Base-by-base conservation (phyloP, 1,140 invertebrate species). In the Trichomalopsis sarcophagae region DNA sequence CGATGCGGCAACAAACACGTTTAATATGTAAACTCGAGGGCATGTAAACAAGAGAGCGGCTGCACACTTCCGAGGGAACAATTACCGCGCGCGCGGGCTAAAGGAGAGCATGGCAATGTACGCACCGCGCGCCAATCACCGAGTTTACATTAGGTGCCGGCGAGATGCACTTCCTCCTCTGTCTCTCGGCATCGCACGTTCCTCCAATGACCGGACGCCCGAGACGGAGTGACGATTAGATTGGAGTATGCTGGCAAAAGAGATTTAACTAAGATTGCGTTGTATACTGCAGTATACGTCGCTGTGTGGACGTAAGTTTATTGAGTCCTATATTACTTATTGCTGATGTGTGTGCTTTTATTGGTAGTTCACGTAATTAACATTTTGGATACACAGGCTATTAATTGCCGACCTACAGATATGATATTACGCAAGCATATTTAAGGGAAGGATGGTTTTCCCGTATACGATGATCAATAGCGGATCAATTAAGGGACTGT, bases 81-180 rank as follows among this genome's bases (percentile, higher is more conserved):
- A 76, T 75, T 5, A 44, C 33, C 30, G 21, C 17, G 21, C 4
- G 33, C 1, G n/a, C 27, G 50, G 10, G 55, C 17, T 73, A 62
- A 55, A 50, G 33, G 55, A 62, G 17, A 62, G 55, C 21, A 17
- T n/a, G 21, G 55, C 55, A 21, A 62, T n/a, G 55, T 62, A 62
- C 55, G 55, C 77, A 40, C 40, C 68, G 62, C 66, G 44, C 77
- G 44, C 77, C 87, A 89, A 89, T 89, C 88, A 87, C 47, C 79
- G 78, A 74, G 89, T 89, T 90, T 90, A 81, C 89, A 78, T 14
- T 78, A 66, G 17, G 23, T 14, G 27, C 27, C 27, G n/a, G 13
- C 50, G 55, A 68, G 36, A 66, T 82, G 73, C 55, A 74, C 73
- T 73, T 82, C 27, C 40, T 44, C 9, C 40, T 44, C 40, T 44